phyloP scores from a whole-genome alignment of 1,140 invertebrate genomes.

The Vanessa atalanta region DNA sequence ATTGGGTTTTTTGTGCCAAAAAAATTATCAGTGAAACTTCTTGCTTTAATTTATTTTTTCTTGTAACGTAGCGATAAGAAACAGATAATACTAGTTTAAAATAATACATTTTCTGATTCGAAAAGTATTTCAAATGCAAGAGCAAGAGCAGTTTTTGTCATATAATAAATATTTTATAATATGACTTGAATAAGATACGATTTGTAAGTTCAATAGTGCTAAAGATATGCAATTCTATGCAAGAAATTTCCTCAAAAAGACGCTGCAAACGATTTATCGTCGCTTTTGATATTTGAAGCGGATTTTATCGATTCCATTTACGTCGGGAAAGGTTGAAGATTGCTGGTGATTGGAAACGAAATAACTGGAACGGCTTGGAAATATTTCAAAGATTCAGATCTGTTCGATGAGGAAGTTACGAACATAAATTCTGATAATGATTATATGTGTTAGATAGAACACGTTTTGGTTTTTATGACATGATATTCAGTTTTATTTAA shows the following conservation, averaged over 20 bases:
- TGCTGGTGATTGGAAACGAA: slow-evolving; percentile 27
- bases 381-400: slow-evolving; percentile 16
- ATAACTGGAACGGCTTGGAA: slow-evolving; percentile 16
- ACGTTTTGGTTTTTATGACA: no score
- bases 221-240: slow-evolving; percentile 28
- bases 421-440: neutral
- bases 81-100: neutral
- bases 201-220: slow-evolving; percentile 6
- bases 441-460: neutral
- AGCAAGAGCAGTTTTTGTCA: no score
- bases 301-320: slow-evolving; percentile 40
- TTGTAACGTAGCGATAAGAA: neutral
- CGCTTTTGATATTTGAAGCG: slow-evolving; percentile 38
- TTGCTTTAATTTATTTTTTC: slow-evolving; percentile 18
- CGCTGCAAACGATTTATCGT: slow-evolving; percentile 30
- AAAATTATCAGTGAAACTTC: slow-evolving; percentile 26
- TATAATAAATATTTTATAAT: neutral
- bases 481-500: no score
- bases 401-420: neutral
- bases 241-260: slow-evolving; percentile 21
- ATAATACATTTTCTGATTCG: no score
- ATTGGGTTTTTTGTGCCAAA: slow-evolving; percentile 29
- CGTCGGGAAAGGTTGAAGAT: slow-evolving; percentile 26
- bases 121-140: no score
- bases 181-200: neutral